These are phyloP conservation scores for Hirundichthys speculiger DNA, from an alignment of 2,113 vertebrate species.

Conservation along the genomic window DNA sequence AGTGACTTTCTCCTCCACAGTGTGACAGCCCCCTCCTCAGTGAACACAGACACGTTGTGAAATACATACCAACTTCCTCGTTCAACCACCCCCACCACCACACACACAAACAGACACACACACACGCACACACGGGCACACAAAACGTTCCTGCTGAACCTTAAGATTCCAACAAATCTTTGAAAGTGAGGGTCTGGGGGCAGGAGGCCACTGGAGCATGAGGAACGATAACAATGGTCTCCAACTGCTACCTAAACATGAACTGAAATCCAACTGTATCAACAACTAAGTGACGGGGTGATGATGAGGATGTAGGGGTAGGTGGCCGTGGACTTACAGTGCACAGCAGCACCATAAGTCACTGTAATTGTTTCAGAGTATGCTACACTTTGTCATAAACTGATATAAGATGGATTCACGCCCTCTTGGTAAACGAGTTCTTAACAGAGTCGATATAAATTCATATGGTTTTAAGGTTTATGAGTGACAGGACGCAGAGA, in stretches of 20 bases:
- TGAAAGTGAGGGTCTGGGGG: slow-evolving; percentile 46
- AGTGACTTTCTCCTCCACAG: slow-evolving; percentile 8
- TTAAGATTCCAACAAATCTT: slow-evolving; percentile 49
- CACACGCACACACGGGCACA: too few relatives aligned
- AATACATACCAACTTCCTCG: slow-evolving; percentile 15
- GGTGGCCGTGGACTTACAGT: slow-evolving; percentile 18
- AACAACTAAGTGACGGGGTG: slow-evolving; percentile 55
- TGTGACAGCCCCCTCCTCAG: slow-evolving; percentile 1
- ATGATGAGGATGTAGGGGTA: slow-evolving; percentile 39
- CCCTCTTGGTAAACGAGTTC: slow-evolving; percentile 7
- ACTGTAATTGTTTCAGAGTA: slow-evolving; percentile 8
- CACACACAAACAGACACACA: too few relatives aligned
- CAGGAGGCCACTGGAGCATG: slow-evolving; percentile 53
- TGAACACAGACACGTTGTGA: slow-evolving; percentile 7
- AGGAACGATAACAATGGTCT: slow-evolving; percentile 60
- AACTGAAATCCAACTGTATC: slow-evolving; percentile 73
- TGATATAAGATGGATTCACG: slow-evolving; percentile 24
- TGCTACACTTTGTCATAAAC: slow-evolving; percentile 17
- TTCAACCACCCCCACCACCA: slow-evolving; percentile 8
- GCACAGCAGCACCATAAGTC: not conserved
- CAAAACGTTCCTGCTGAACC: slow-evolving; percentile 10
- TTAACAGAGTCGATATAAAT: slow-evolving; percentile 18
- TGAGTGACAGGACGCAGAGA: slow-evolving; percentile 35
- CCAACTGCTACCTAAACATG: slow-evolving; percentile 70
- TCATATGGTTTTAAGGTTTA: slow-evolving; percentile 49